These are phyloP conservation scores for Molorchus minor DNA, from an alignment of 2,888 invertebrate species.

Conservation along the genomic window DNA sequence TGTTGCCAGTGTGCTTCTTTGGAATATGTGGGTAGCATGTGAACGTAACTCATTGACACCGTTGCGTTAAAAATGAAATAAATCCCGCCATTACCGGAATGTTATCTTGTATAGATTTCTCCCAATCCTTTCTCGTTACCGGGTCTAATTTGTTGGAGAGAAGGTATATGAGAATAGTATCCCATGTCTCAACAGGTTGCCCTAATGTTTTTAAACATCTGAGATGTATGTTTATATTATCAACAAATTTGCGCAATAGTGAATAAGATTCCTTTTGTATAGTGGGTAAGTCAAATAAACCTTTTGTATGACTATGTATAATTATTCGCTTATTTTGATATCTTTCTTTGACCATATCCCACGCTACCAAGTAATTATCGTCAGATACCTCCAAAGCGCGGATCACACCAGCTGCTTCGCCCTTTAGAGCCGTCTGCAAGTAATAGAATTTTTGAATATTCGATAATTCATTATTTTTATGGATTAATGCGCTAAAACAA, in stretches of 20 bases:
- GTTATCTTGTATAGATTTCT: too few relatives aligned
- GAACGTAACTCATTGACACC: too few relatives aligned
- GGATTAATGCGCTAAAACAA: too few relatives aligned
- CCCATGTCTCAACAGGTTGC: constrained; percentile 5
- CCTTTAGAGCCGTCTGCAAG: constrained; percentile 3
- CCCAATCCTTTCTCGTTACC: background rate
- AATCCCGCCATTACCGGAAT: too few relatives aligned
- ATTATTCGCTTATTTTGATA: constrained; percentile 8
- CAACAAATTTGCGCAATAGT: constrained; percentile 1
- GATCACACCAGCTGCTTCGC: constrained; percentile 8
- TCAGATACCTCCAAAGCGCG: constrained; percentile 1
- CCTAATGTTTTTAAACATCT: constrained; percentile 4
- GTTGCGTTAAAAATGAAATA: too few relatives aligned
- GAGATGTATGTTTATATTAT: constrained; percentile 1
- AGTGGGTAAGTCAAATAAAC: background rate
- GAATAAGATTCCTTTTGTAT: constrained; percentile 1
- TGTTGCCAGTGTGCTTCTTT: too few relatives aligned
- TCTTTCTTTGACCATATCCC: constrained; percentile 5
- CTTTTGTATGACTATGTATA: background rate
- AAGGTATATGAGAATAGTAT: background rate
- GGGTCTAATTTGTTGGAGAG: background rate
- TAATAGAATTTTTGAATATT: constrained; percentile 17
- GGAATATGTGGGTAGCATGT: too few relatives aligned
- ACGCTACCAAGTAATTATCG: constrained; percentile 16
- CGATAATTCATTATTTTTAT: too few relatives aligned